Evolutionary conservation across 2,888 invertebrate genomes (phyloP).

Genomic region (Lasioglossum leucozonium): DNA sequence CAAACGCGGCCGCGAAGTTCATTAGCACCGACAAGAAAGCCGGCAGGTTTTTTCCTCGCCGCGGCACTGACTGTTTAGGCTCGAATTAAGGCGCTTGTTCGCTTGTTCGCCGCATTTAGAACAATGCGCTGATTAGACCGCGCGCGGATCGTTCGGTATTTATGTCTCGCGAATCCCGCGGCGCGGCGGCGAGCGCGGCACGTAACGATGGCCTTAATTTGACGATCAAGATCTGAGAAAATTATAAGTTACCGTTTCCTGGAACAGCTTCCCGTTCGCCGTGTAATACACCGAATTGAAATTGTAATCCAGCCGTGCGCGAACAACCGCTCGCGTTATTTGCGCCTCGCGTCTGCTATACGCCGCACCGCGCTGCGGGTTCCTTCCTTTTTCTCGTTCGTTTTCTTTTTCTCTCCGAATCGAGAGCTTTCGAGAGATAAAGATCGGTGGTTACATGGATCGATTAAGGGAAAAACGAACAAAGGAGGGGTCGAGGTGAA

Average conservation of each 20-base stretch:
- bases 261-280: constrained; percentile 49
- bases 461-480: constrained; percentile 27
- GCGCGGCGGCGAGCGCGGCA: not conserved
- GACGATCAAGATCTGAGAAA: constrained; percentile 56
- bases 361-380: no score
- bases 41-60: constrained; percentile 21
- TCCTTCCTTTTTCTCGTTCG: not conserved
- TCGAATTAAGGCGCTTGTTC: constrained; percentile 29
- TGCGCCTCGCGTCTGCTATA: not conserved
- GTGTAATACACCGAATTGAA: constrained; percentile 56
- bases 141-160: constrained; percentile 52
- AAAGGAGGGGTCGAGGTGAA: not conserved
- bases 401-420: not conserved
- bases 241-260: constrained; percentile 62
- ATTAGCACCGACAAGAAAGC: constrained; percentile 3
- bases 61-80: constrained; percentile 12
- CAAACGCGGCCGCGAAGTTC: constrained; percentile 38
- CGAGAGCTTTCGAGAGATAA: constrained; percentile 5
- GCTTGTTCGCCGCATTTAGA: constrained; percentile 28
- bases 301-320: constrained; percentile 39
- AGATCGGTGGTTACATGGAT: constrained; percentile 40
- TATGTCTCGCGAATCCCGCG: constrained; percentile 27
- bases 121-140: constrained; percentile 66
- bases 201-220: constrained; percentile 57
- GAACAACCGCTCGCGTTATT: constrained; percentile 10